Conservation (phyloP, 2,113 vertebrate species). For the Naja naja region DNA sequence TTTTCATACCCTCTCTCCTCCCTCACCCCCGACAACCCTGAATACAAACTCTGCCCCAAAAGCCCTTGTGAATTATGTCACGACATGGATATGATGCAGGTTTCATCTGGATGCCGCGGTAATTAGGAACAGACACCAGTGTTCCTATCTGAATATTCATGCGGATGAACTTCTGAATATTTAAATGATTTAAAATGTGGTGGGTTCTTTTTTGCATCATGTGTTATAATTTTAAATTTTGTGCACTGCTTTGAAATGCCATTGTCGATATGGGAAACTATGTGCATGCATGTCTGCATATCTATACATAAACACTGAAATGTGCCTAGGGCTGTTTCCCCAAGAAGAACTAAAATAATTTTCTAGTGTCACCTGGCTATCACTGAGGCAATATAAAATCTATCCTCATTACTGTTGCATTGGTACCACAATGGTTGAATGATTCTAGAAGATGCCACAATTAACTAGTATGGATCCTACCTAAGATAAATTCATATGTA, state of each 20-base stretch:
- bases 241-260: neutral
- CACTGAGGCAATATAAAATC: neutral
- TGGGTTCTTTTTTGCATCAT: neutral
- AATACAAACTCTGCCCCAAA: neutral
- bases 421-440: neutral
- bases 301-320: neutral
- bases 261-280: neutral
- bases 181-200: neutral
- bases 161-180: neutral
- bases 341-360: neutral
- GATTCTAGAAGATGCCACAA: neutral
- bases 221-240: neutral
- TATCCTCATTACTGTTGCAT: neutral
- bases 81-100: neutral
- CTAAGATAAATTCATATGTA: neutral
- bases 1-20: neutral
- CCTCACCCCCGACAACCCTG: neutral
- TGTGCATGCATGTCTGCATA: neutral
- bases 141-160: neutral
- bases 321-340: neutral
- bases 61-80: neutral
- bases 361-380: neutral
- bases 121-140: neutral
- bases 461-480: neutral
- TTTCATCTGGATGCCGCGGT: neutral